These are phyloP conservation scores for Dendrocopos noguchii DNA, from an alignment of 2,113 vertebrate species.

Conservation along the genomic window DNA sequence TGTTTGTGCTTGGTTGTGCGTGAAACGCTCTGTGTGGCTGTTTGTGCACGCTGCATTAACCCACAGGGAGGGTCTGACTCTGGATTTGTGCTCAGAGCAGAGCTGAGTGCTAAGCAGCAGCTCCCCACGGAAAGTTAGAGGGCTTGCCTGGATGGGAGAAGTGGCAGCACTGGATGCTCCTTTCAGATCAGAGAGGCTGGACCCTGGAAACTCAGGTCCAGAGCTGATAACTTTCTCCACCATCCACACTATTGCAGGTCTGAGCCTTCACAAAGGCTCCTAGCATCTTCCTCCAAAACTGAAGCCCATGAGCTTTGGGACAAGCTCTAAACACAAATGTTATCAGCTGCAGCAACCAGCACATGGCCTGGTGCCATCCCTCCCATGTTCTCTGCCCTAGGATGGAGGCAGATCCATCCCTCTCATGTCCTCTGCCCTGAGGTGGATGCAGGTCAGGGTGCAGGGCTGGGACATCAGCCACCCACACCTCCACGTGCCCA, in stretches of 20 bases:
- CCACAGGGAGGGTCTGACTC: not conserved
- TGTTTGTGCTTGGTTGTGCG: not conserved
- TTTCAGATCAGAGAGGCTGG: not conserved
- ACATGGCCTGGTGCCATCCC: not conserved
- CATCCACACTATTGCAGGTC: not conserved
- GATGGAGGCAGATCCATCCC: not conserved
- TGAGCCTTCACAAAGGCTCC: not conserved
- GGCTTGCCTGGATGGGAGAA: fast-evolving
- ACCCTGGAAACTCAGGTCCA: not conserved
- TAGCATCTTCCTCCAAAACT: not conserved
- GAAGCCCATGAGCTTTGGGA: not conserved
- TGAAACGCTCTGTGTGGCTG: fast-evolving
- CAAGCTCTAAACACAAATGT: not conserved
- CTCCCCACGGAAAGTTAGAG: not conserved
- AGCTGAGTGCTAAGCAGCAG: not conserved
- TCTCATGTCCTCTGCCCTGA: not conserved
- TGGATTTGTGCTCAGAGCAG: fast-evolving
- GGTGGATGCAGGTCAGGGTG: not conserved
- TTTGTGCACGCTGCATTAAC: not conserved
- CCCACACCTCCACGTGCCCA: fast-evolving
- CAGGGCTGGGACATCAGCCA: fast-evolving
- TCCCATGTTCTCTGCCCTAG: not conserved
- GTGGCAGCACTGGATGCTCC: not conserved
- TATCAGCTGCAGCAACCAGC: not conserved
- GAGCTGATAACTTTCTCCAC: not conserved